phyloP scores from a whole-genome alignment of 2,797 vertebrate genomes.

The Epinephelus malabaricus region DNA sequence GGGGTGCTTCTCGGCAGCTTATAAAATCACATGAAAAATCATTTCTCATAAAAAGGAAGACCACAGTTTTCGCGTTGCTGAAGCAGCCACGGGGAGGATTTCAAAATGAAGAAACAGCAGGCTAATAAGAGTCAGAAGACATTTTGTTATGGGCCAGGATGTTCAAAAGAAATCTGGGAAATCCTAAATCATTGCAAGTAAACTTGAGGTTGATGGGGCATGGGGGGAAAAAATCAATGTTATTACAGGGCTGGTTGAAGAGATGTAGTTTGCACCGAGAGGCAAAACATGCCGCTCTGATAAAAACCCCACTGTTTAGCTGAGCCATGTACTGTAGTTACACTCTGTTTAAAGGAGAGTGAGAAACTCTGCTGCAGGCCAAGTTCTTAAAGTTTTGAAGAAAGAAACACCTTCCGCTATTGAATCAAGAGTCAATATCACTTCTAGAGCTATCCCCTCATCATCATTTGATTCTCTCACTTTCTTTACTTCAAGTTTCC shows the following conservation, averaged over 20 bases:
- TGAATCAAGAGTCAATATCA: slow-evolving; percentile 26
- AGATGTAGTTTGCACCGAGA: slow-evolving; percentile 58
- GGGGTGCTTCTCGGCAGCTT: slow-evolving; percentile 26
- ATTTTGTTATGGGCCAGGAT: slow-evolving; percentile 34
- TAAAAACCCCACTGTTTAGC: slow-evolving; percentile 38
- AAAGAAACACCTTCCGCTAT: neutral
- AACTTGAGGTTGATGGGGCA: slow-evolving; percentile 56
- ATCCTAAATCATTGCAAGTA: slow-evolving; percentile 45
- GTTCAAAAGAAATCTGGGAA: slow-evolving; percentile 50
- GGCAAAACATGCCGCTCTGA: slow-evolving; percentile 56
- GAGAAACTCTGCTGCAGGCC: slow-evolving; percentile 51
- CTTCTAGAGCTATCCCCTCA: neutral
- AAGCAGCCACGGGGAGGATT: slow-evolving; percentile 57
- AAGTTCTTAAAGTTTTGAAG: slow-evolving; percentile 26
- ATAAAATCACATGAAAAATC: slow-evolving; percentile 49
- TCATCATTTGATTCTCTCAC: slow-evolving; percentile 6
- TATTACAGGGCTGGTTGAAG: slow-evolving; percentile 63
- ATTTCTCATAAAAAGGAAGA: slow-evolving; percentile 41
- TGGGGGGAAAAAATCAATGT: slow-evolving; percentile 58
- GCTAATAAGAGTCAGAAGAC: slow-evolving; percentile 56
- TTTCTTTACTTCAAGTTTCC: neutral
- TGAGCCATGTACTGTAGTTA: slow-evolving; percentile 14
- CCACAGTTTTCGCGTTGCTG: neutral
- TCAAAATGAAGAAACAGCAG: slow-evolving; percentile 24
- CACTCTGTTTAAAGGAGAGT: slow-evolving; percentile 33